phyloP scores from a whole-genome alignment of 1,140 invertebrate species.

The Drosophila obscura region DNA sequence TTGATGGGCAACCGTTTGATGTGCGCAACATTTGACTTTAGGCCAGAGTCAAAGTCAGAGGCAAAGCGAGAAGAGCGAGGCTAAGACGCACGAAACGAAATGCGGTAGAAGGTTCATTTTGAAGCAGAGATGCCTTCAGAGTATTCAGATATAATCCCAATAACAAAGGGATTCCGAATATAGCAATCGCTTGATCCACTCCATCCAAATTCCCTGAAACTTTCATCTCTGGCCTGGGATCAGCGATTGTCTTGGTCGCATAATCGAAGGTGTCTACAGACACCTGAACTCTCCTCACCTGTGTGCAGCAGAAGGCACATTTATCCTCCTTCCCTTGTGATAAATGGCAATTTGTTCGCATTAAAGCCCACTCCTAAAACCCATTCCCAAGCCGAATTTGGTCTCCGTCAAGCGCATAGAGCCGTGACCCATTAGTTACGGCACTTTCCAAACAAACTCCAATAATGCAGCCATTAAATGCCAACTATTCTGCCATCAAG shows the following conservation, averaged over 20 bases:
- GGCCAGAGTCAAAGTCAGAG: slow-evolving; percentile 28
- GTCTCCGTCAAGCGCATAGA: slow-evolving; percentile 22
- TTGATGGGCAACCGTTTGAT: slow-evolving; percentile 63
- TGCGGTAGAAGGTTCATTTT: not conserved
- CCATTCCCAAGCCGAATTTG: not conserved
- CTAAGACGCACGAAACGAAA: too few relatives aligned
- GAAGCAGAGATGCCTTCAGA: not conserved
- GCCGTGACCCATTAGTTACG: slow-evolving; percentile 69
- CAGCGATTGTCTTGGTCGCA: too few relatives aligned
- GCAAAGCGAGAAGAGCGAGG: too few relatives aligned
- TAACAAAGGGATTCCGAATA: too few relatives aligned
- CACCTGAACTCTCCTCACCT: slow-evolving; percentile 17
- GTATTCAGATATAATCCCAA: not conserved
- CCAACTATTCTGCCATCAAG: slow-evolving; percentile 79
- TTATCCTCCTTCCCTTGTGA: slow-evolving; percentile 20
- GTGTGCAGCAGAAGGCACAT: slow-evolving; percentile 17
- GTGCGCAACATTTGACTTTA: slow-evolving; percentile 55
- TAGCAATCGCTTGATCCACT: too few relatives aligned
- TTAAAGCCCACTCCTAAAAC: slow-evolving; percentile 24
- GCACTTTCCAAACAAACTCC: slow-evolving; percentile 71
- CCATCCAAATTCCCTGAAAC: too few relatives aligned
- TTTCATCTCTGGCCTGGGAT: too few relatives aligned
- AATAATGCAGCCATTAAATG: slow-evolving; percentile 81
- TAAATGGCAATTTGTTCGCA: slow-evolving; percentile 60
- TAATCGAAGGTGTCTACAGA: too few relatives aligned